phyloP scores from a whole-genome alignment of 2,888 invertebrate species.

The Cerastoderma edule region DNA sequence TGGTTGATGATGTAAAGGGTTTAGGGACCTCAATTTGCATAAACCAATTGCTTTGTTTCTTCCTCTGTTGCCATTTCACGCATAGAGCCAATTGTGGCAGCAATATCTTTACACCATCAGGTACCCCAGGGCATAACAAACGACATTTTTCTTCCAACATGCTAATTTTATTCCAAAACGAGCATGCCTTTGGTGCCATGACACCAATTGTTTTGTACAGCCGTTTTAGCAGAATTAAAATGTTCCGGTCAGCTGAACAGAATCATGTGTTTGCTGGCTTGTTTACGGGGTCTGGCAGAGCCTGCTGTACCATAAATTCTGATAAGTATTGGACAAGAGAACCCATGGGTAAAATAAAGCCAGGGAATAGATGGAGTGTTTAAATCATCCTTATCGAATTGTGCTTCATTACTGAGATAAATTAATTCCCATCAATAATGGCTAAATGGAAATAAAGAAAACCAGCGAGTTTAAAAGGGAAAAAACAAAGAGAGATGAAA shows the following conservation, averaged over 20 bases:
- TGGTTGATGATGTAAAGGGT: conserved; percentile 1
- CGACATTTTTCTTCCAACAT: conserved; percentile 21
- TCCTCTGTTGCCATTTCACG: conserved; percentile 23
- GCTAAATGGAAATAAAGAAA: no score
- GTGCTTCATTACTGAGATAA: conserved; percentile 15
- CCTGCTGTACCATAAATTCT: conserved; percentile 8
- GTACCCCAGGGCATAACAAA: conserved; percentile 32
- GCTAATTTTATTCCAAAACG: conserved; percentile 23
- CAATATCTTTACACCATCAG: conserved; percentile 21
- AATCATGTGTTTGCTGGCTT: neutral
- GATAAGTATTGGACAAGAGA: conserved; percentile 18
- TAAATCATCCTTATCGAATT: conserved; percentile 28
- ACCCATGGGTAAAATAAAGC: conserved; percentile 16
- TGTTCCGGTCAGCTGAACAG: neutral
- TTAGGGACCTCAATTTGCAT: conserved; percentile 34
- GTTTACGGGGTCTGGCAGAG: neutral
- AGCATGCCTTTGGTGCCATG: conserved; percentile 6
- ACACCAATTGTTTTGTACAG: conserved; percentile 20
- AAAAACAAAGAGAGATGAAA: no score
- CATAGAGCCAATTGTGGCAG: conserved; percentile 19
- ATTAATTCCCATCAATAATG: conserved; percentile 19
- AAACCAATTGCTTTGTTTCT: conserved; percentile 52
- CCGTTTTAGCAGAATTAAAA: neutral
- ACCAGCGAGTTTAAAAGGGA: no score
- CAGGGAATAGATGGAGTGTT: conserved; percentile 7